Evolutionary conservation across 2,888 invertebrate genomes (phyloP).

Genomic region (Dolichopus griseipennis): DNA sequence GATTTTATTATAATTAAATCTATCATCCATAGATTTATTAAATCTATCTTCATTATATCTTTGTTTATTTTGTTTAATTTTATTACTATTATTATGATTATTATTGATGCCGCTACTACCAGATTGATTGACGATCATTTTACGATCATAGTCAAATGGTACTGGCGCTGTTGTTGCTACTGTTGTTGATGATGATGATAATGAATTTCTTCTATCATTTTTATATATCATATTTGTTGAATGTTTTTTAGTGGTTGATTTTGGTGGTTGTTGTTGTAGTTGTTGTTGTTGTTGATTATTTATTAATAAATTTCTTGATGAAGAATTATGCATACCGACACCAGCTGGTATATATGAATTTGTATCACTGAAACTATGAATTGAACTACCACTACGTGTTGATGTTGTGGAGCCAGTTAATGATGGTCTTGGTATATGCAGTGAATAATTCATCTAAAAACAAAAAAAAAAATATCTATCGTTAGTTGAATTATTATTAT

Average conservation of each 20-base stretch:
- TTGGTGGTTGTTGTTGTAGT: not conserved
- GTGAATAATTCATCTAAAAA: constrained; percentile 46
- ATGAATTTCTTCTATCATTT: not conserved
- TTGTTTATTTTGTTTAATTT: not conserved
- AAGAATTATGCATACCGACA: constrained; percentile 10
- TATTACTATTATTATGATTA: not conserved
- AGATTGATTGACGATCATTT: not conserved
- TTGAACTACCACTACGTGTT: constrained; percentile 31
- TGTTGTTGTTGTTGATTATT: not conserved
- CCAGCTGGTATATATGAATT: constrained; percentile 32
- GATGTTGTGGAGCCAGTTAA: constrained; percentile 44
- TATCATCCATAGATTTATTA: not conserved
- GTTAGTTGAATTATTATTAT: too few species aligned
- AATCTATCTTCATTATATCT: not conserved
- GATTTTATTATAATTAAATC: not conserved
- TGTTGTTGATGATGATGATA: not conserved
- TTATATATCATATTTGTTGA: not conserved
- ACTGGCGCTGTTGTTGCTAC: not conserved
- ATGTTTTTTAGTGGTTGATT: not conserved
- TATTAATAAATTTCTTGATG: constrained; percentile 12
- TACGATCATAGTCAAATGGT: not conserved
- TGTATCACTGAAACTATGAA: constrained; percentile 28
- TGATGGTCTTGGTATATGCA: constrained; percentile 80
- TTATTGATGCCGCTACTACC: too few species aligned
- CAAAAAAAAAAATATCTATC: not conserved